Conservation (phyloP, 2,888 invertebrate species). For the Dastarcus helophoroides region DNA sequence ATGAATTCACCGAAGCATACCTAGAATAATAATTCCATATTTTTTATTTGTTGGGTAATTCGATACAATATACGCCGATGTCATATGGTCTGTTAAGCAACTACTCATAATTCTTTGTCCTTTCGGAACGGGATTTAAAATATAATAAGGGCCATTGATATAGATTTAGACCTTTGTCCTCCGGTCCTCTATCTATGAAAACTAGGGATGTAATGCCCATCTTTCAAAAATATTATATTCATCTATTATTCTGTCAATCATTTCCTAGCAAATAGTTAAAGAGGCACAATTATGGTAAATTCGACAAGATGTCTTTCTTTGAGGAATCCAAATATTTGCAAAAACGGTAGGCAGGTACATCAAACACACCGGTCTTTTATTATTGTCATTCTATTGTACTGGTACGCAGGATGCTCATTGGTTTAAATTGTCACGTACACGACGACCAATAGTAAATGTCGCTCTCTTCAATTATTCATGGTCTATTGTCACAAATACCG, state of each 20-base stretch:
- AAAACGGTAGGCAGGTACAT: constrained; percentile 4
- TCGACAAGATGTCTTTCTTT: constrained; percentile 5
- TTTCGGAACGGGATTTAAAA: constrained; percentile 27
- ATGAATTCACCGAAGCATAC: too few species aligned
- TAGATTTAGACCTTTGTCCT: constrained; percentile 27
- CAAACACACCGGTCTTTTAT: constrained; percentile 13
- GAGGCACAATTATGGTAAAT: too few species aligned
- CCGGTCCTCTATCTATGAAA: constrained; percentile 24
- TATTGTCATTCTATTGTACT: constrained; percentile 19
- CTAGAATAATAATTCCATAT: constrained; percentile 19
- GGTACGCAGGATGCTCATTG: constrained; percentile 25
- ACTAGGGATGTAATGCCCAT: constrained; percentile 24
- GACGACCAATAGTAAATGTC: constrained; percentile 25
- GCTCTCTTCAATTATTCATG: constrained; percentile 27
- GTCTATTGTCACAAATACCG: constrained; percentile 32
- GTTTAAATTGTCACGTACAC: constrained; percentile 30
- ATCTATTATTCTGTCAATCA: constrained; percentile 33
- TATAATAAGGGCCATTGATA: constrained; percentile 29
- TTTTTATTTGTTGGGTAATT: constrained; percentile 27
- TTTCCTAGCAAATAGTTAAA: too few species aligned
- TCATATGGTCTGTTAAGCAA: constrained; percentile 32
- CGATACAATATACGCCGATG: constrained; percentile 30
- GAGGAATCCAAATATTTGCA: too few species aligned
- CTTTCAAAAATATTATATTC: constrained; percentile 24
- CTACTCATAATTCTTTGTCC: constrained; percentile 32